These are phyloP conservation scores for Scartelaos histophorus DNA, from an alignment of 2,113 vertebrate species.

Conservation along the genomic window DNA sequence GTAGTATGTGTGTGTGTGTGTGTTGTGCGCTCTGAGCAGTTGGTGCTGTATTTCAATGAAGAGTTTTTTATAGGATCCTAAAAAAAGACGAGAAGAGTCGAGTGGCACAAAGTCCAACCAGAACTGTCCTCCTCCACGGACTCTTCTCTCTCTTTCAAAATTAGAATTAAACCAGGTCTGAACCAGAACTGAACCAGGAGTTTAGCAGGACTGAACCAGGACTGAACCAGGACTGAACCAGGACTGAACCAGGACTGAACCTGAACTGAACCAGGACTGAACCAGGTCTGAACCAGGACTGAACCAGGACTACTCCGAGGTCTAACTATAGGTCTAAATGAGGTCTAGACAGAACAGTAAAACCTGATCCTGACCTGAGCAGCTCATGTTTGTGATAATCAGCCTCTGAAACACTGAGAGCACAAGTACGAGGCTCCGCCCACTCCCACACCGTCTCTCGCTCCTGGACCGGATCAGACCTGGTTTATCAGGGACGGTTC, in stretches of 20 bases:
- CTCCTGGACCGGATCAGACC: too few species aligned
- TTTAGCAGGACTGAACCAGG: background rate
- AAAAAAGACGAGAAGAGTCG: slow-evolving; percentile 80
- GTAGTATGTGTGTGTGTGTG: too few species aligned
- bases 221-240: background rate
- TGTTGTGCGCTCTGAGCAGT: slow-evolving; percentile 59
- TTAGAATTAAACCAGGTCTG: background rate
- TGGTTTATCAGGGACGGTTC: too few species aligned
- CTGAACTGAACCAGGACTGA: background rate
- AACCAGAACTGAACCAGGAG: background rate
- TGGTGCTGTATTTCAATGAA: slow-evolving; percentile 86
- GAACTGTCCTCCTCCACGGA: slow-evolving; percentile 25
- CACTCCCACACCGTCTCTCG: too few species aligned
- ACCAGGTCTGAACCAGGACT: too few species aligned
- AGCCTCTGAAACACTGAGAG: too few species aligned
- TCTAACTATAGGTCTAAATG: too few species aligned
- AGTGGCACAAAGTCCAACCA: slow-evolving; percentile 80
- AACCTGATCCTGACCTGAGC: too few species aligned
- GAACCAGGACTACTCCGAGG: too few species aligned
- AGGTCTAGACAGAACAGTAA: too few species aligned
- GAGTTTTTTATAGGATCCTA: slow-evolving; percentile 83
- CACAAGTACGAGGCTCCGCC: too few species aligned
- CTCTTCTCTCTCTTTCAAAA: slow-evolving; percentile 66
- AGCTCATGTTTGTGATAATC: too few species aligned
- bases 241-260: background rate